Evolutionary conservation across 1,140 invertebrate genomes (phyloP), one percentile per base, ranked within the genome.

Genomic region (Aphidius ervi): DNA sequence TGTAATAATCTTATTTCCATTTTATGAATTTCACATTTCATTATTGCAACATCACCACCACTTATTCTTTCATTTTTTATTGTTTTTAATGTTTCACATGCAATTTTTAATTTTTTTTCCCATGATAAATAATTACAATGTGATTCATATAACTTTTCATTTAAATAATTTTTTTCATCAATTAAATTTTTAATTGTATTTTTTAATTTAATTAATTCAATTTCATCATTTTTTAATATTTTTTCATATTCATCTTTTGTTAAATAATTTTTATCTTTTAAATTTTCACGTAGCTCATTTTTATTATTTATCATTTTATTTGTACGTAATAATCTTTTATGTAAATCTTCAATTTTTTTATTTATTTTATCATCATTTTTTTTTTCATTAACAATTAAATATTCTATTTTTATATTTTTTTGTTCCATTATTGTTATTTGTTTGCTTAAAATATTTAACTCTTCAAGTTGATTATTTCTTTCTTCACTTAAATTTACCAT

Each of bases 21-120:
- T 67, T 87, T 83, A 69, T 92, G 90, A 70, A 93, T 92, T 80
- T 92, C 91, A 55, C 79, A 81, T 74, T 85, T 89, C 88, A 93
- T 91, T 10, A 78, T 77, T 7, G 84, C 84, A 52, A 91, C 83
- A 72, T 91, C 89, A 2, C 87, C 86, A 23, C 75, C 81, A n/a
- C 79, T 76, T n/a, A 83, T 82, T 57, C 85, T 82, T 61, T 88
- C 87, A 46, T 84, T 79, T 60, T 86, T 84, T 6, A 89, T 82
- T 62, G 82, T 85, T 67, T 82, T 83, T 62, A 86, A 85, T 0
- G 87, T 83, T 70, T 92, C 88, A 46, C 84, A 81, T 4, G 87
- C 85, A 63, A 91, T 45, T 65, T 41, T 71, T 61, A 85, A 83
- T 77, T 92, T 91, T 68, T 90, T 88, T 67, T 92, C 87, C 90